A percentile compares a stretch with the other conserved stretches of the same genome.
phyloP scores from a whole-genome alignment of 2,888 invertebrate species.

The Macroteleia sp. region DNA sequence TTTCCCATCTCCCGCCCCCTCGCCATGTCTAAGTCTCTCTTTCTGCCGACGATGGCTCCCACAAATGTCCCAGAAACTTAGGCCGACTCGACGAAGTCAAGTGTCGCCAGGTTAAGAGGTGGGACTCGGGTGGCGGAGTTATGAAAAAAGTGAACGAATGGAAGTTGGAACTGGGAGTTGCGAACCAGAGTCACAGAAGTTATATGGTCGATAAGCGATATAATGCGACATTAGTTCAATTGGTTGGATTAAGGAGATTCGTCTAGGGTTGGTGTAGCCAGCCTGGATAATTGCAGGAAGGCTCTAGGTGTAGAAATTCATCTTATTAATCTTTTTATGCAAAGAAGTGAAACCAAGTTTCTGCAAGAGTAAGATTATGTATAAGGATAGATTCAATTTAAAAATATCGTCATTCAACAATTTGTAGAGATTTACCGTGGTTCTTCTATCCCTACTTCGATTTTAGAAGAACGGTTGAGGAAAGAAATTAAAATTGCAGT shows the following conservation, averaged over 20 bases:
- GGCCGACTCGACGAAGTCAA: conserved; percentile 69
- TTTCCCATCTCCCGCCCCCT: conserved; percentile 12
- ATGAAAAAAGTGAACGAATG: conserved; percentile 53
- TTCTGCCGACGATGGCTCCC: conserved; percentile 61
- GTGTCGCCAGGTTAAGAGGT: conserved; percentile 72
- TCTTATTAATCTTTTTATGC: no score
- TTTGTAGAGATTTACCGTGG: no score
- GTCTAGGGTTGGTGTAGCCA: conserved; percentile 1
- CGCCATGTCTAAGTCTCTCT: conserved; percentile 47
- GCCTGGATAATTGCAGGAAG: conserved; percentile 7
- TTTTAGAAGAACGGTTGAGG: no score
- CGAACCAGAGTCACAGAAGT: conserved; percentile 55
- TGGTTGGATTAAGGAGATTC: conserved; percentile 70
- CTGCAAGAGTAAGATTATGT: no score
- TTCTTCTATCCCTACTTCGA: no score
- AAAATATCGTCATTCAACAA: no score
- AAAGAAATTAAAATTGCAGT: no score
- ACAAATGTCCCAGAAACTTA: conserved; percentile 77
- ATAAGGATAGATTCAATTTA: no score
- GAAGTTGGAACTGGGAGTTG: conserved; percentile 5
- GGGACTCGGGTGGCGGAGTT: conserved; percentile 61
- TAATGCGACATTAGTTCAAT: conserved; percentile 70
- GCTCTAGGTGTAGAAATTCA: not conserved
- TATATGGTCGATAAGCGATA: conserved; percentile 73
- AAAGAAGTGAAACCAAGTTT: no score